Percentiles rank a stretch among this genome's conserved stretches.
Evolutionary conservation across 37 sponge, comb jelly and placozoan genomes (phyloP).

Genomic region (Lycopodina hypogea): DNA sequence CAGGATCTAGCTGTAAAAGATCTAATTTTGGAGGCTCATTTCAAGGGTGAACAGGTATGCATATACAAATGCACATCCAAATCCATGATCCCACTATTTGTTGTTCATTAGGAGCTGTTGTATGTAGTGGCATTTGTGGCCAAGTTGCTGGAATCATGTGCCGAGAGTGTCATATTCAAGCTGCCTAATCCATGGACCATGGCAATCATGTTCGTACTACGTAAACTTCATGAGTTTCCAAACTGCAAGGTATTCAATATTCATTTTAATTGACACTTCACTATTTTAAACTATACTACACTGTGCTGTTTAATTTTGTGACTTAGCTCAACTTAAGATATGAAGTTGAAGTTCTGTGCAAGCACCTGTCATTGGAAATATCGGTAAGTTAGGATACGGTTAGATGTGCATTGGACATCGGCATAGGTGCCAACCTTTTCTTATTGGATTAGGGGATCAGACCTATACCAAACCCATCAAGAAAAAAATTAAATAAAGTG

Average conservation of each 20-base stretch:
- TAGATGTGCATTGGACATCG: too few species aligned
- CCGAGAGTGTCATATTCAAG: slow-evolving; percentile 85
- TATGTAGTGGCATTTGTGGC: slow-evolving; percentile 98
- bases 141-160: slow-evolving; percentile 89
- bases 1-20: slow-evolving; percentile 93
- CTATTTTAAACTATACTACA: not conserved
- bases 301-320: not conserved
- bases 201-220: slow-evolving; percentile 89
- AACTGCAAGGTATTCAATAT: slow-evolving; percentile 85
- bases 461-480: too few species aligned
- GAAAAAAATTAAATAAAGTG: too few species aligned
- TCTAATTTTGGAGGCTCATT: slow-evolving; percentile 86
- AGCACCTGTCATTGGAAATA: slow-evolving; percentile 85
- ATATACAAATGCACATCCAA: not conserved
- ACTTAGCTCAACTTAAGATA: slow-evolving; percentile 90
- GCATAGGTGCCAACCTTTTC: too few species aligned
- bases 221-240: slow-evolving; percentile 87
- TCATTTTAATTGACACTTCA: too few species aligned
- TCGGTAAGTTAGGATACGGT: slow-evolving; percentile 18
- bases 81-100: not conserved
- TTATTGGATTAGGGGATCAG: too few species aligned
- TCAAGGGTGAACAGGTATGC: slow-evolving; percentile 81
- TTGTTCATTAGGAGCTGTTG: slow-evolving; percentile 74
- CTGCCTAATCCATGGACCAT: slow-evolving; percentile 98
- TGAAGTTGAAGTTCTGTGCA: slow-evolving; percentile 95